phyloP scores from a whole-genome alignment of 2,797 vertebrate genomes.

The Megaceryle alcyon region DNA sequence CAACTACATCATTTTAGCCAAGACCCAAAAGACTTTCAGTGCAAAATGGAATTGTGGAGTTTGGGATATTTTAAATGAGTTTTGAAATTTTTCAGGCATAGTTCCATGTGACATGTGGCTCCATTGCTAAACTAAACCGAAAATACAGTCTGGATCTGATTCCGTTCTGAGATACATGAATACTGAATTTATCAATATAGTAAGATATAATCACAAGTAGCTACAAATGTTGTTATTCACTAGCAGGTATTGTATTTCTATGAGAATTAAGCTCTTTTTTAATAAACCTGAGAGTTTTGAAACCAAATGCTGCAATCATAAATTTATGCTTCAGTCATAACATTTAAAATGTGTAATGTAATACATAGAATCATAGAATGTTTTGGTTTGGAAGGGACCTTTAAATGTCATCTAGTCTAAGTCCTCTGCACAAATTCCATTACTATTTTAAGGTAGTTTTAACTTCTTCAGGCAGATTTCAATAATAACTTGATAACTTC shows the following conservation, averaged over 20 bases:
- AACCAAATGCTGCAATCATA: background rate
- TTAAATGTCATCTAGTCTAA: background rate
- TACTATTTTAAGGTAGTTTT: background rate
- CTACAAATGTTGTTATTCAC: background rate
- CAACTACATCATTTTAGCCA: background rate
- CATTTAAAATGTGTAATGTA: background rate
- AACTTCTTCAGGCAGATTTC: background rate
- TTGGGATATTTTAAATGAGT: background rate
- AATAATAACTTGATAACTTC: background rate
- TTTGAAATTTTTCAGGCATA: background rate
- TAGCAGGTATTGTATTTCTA: background rate
- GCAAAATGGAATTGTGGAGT: background rate
- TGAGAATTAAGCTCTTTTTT: background rate
- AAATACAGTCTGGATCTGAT: background rate
- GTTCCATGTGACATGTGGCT: background rate
- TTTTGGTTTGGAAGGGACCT: background rate
- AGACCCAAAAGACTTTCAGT: background rate
- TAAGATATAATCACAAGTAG: background rate
- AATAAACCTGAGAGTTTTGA: background rate
- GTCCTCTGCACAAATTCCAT: background rate
- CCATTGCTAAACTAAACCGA: background rate
- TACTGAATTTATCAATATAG: background rate
- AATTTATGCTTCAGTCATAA: background rate
- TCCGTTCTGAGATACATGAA: background rate
- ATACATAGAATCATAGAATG: background rate